Evolutionary conservation across 2,797 vertebrate genomes (phyloP).

Genomic region (Borostomias antarcticus): DNA sequence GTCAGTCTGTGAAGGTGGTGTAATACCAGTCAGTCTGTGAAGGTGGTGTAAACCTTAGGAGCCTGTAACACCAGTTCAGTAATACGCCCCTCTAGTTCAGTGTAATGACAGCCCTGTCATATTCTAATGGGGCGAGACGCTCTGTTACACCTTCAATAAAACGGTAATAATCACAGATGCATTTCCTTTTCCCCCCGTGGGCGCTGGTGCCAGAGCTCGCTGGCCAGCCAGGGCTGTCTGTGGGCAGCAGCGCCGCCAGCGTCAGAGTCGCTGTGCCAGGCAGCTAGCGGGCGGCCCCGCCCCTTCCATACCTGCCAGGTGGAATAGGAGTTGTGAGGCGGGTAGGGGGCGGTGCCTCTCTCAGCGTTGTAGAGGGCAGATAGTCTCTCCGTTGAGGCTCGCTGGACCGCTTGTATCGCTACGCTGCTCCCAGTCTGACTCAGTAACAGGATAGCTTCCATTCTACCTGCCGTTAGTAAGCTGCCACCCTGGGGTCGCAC

Average conservation of each 20-base stretch:
- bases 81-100: slow-evolving; percentile 23
- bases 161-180: slow-evolving; percentile 24
- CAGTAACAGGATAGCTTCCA: slow-evolving; percentile 18
- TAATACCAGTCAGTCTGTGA: too few species aligned
- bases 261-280: not conserved
- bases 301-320: slow-evolving; percentile 49
- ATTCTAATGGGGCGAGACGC: slow-evolving; percentile 10
- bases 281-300: not conserved
- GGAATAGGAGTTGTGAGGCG: slow-evolving; percentile 22
- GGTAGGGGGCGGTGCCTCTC: not conserved
- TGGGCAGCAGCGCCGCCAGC: slow-evolving; percentile 10
- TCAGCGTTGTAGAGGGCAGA: slow-evolving; percentile 36
- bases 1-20: too few species aligned
- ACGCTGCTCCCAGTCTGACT: slow-evolving; percentile 23
- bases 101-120: slow-evolving; percentile 14
- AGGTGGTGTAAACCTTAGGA: too few species aligned
- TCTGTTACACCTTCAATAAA: slow-evolving; percentile 33
- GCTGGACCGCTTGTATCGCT: slow-evolving; percentile 21
- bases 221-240: not conserved
- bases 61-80: too few species aligned
- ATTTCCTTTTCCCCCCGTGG: slow-evolving; percentile 16
- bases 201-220: slow-evolving; percentile 7
- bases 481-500: not conserved
- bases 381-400: slow-evolving; percentile 37
- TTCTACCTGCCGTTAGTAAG: not conserved